Evolutionary conservation across 2,888 invertebrate species (phyloP), one percentile per base, ranked within the genome.

Genomic region (Dicyrtoma fusca): DNA sequence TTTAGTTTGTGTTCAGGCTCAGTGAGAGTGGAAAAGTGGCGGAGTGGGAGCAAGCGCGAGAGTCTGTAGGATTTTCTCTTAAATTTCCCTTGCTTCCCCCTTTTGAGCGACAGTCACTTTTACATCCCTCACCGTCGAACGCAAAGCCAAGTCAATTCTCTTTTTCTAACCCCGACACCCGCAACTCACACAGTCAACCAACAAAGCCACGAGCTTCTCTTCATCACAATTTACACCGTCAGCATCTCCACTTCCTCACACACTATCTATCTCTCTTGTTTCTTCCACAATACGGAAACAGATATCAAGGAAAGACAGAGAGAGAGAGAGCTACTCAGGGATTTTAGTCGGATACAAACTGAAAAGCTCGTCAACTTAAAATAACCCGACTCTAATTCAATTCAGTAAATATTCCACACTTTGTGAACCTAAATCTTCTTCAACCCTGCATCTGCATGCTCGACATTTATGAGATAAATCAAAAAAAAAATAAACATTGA

Each of bases 61-160:
- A 8, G n/a, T 34, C 34, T 47, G 10, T 47, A 25, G 45, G 14
- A 64, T 47, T 64, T 45, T 26, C 64, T 51, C 63, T 63, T 53
- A 53, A 42, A n/a, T 63, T 47, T 64, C 49, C 64, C 21, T 45
- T 64, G 21, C 25, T 49, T 51, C 64, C 45, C 51, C 64, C 51
- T 64, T 47, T 49, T n/a, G 45, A 64, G 26, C 45, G 21, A 63
- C 63, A 64, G 64, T 64, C 47, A 64, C 64, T 64, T 49, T 47
- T 64, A 11, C 64, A 64, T 23, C 64, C 64, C 64, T 64, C 64
- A 26, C 25, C 19, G 51, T 23, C 64, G 8, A 19, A 25, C 19
- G 19, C 19, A 19, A 53, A 53, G 53, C 17, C 49, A 49, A n/a
- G 53, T 10, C 53, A 17, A 21, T 34, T 34, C 34, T 34, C n/a